Base-by-base conservation (phyloP, 2,113 vertebrate species). In the Clarias magur region DNA sequence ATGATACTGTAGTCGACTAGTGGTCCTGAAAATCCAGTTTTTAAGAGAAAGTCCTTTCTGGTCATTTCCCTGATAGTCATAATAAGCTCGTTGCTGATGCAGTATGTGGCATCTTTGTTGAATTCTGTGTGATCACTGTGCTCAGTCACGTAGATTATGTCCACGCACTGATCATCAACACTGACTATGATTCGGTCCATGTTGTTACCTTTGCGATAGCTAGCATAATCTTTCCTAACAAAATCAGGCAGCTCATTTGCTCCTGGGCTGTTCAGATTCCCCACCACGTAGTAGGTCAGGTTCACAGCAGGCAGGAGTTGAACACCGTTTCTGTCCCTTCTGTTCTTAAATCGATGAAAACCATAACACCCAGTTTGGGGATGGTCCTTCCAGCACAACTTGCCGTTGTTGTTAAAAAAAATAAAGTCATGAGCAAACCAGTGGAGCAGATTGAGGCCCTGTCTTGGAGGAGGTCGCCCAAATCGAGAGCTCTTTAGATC, bases 331-430 rank as follows among this genome's bases (percentile, higher is more conserved):
- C 17, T 2, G 15, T 1, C 59, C 38, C 19, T 30, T 54, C 7
- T 38, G 65, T 91, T 91, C 34, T 57, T 7, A 75, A 87, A 92
- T 0, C 1, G 4, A 60, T 90, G 88, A 53, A 92, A 90, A 21
- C 89, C 91, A 25, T 60, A 91, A 1, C 48, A 0, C 59, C 27
- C 48, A 0, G 68, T 0, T 8, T 86, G 2, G 3, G 87, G 91
- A 23, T 89, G 53, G n/a, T 56, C 30, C 9, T 12, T 2, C 65
- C 82, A 68, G 80, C 34, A 11, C 84, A 88, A 76, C 10, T 62
- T 2, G 3, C 79, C 70, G 11, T 56, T 3, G 5, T 2, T 6
- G 0, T 54, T 34, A 38, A 83, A 83, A 34, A 23, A 53, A 42
- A 89, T 0, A 21, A 73, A 89, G 0, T 80, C 15, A 0, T 84